Conservation (phyloP, 2,797 vertebrate genomes). For the Takifugu ocellatus region DNA sequence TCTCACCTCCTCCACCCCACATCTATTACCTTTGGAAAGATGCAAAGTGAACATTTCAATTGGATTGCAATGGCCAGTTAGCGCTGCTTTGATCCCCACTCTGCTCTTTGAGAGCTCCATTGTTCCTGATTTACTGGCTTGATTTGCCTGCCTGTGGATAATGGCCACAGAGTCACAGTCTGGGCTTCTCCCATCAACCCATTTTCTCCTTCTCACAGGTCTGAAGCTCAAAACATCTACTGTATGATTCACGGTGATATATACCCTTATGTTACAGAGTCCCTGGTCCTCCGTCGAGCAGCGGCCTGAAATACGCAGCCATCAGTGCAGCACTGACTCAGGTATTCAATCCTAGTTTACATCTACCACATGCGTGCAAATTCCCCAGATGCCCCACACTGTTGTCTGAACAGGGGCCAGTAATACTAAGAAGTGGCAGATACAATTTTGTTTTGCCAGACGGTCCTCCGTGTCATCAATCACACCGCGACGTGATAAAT, state of each 20-base stretch:
- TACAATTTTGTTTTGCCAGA: slow-evolving; percentile 32
- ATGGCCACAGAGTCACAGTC: slow-evolving; percentile 61
- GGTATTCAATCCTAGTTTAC: slow-evolving; percentile 23
- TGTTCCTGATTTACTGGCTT: slow-evolving; percentile 79
- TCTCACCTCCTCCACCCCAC: slow-evolving; percentile 70
- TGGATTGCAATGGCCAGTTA: slow-evolving; percentile 83
- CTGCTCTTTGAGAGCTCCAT: slow-evolving; percentile 76
- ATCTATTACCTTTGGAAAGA: slow-evolving; percentile 79
- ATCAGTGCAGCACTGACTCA: slow-evolving; percentile 19
- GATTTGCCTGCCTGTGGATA: slow-evolving; percentile 73
- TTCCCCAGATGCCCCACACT: slow-evolving; percentile 26
- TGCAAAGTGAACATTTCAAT: slow-evolving; percentile 83
- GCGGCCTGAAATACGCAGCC: slow-evolving; percentile 7
- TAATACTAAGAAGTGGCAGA: slow-evolving; percentile 37
- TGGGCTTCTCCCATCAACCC: slow-evolving; percentile 58
- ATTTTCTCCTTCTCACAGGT: slow-evolving; percentile 57
- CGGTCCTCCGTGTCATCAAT: slow-evolving; percentile 49
- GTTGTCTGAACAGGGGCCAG: slow-evolving; percentile 17
- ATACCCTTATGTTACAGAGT: slow-evolving; percentile 38
- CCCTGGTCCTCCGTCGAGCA: slow-evolving; percentile 16
- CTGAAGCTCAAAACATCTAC: slow-evolving; percentile 36
- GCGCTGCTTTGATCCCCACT: slow-evolving; percentile 79
- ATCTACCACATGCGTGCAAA: slow-evolving; percentile 19
- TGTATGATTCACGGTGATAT: slow-evolving; percentile 51
- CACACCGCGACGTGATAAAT: slow-evolving; percentile 44